A percentile compares a stretch with the other conserved stretches of the same genome.
phyloP scores from a whole-genome alignment of 2,113 vertebrate species.

The Balaeniceps rex region DNA sequence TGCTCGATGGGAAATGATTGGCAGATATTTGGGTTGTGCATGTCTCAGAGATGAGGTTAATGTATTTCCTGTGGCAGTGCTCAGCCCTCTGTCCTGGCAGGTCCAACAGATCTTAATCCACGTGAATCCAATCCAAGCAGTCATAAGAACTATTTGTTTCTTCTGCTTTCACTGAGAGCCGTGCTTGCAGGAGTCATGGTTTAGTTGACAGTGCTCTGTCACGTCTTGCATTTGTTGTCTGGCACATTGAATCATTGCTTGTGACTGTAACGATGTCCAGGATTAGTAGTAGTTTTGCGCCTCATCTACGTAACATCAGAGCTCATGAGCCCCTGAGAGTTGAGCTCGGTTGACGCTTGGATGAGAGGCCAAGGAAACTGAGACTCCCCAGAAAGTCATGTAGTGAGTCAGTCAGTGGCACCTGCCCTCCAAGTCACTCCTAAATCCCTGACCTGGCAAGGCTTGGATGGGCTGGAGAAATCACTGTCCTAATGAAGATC shows the following conservation, averaged over 20 bases:
- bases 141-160: not conserved
- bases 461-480: not conserved
- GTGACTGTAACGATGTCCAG: not conserved
- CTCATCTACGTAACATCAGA: not conserved
- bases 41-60: not conserved
- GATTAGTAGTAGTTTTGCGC: not conserved
- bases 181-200: not conserved
- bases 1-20: not conserved
- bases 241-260: not conserved
- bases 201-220: not conserved
- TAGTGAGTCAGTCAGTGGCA: not conserved
- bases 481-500: not conserved
- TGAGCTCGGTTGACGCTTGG: not conserved
- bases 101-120: not conserved
- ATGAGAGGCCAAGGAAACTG: conserved; percentile 4
- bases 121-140: not conserved
- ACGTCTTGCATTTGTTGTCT: not conserved
- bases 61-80: not conserved
- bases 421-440: not conserved
- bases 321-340: not conserved
- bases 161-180: not conserved
- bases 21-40: not conserved
- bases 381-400: not conserved
- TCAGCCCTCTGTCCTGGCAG: not conserved
- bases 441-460: conserved; percentile 1